Evolutionary conservation across 2,113 vertebrate genomes (phyloP), one percentile per base, ranked within the genome.

Genomic region (Scortum barcoo): DNA sequence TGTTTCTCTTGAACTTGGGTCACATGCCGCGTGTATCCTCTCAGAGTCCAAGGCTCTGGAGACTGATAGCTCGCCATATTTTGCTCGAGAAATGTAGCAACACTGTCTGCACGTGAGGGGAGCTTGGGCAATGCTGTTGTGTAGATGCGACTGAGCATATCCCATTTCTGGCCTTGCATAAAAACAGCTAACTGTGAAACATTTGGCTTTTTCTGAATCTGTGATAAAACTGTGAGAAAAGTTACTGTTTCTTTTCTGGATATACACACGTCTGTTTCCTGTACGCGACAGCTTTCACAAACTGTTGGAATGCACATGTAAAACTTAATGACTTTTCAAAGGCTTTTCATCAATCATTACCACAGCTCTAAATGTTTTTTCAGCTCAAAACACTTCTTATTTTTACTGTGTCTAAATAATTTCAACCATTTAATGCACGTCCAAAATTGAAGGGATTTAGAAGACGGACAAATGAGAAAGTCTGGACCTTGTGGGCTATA

Each of bases 121-220:
- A 11, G 14, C 36, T 85, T 40, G 7, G 60, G 54, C 48, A 78
- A 42, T 3, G 40, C 8, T 44, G 61, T 6, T 26, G 36, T 24
- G 61, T 33, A 40, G 22, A 42, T 17, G 14, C 14, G 12, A 66
- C 51, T n/a, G 3, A 51, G 53, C 7, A 30, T 30, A 19, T 72
- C 24, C 11, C 28, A 57, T 42, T 69, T 78, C 60, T 72, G 36
- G 65, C 22, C 68, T 24, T 16, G 16, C 12, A n/a, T 5, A 54
- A 58, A 72, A 24, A 42, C 62, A 46, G 36, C 56, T 62, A 17
- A 36, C 78, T 4, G 20, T 50, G 54, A 83, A 76, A 61, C 30
- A 7, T 57, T 50, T 4, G 3, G 4, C 51, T 80, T 77, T 77
- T 73, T 75, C 36, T 73, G 76, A 86, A 83, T 78, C 33, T 40